Percentiles rank a stretch among this genome's conserved stretches.
Evolutionary conservation across 2,113 vertebrate species (phyloP).

Genomic region (Datnioides undecimradiatus): DNA sequence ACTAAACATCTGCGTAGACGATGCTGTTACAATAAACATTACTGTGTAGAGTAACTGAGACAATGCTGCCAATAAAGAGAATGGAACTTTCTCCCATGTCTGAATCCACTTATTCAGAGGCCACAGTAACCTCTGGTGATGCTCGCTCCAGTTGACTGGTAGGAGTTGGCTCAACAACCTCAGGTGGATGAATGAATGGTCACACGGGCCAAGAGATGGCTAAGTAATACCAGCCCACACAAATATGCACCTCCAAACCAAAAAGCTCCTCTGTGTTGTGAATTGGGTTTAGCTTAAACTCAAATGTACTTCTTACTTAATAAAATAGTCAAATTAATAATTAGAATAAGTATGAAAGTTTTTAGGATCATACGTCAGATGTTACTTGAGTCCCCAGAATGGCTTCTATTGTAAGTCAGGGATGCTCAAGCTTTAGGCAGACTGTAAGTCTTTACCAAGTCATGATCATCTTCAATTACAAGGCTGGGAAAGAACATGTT

Average conservation of each 20-base stretch:
- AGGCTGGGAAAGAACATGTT: slow-evolving; percentile 56
- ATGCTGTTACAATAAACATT: slow-evolving; percentile 25
- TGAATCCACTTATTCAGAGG: slow-evolving; percentile 40
- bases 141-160: slow-evolving; percentile 17
- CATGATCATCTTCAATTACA: slow-evolving; percentile 45
- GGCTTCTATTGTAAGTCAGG: slow-evolving; percentile 8
- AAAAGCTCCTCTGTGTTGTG: neutral
- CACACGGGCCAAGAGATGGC: slow-evolving; percentile 29
- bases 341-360: slow-evolving; percentile 1
- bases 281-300: neutral
- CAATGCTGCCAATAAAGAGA: slow-evolving; percentile 33
- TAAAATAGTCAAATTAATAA: neutral
- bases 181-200: slow-evolving; percentile 33
- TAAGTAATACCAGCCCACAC: slow-evolving; percentile 38
- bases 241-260: neutral
- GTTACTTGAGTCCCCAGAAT: slow-evolving; percentile 8
- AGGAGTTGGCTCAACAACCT: slow-evolving; percentile 49
- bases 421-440: slow-evolving; percentile 20
- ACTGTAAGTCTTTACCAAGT: slow-evolving; percentile 17
- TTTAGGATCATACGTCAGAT: neutral
- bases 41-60: slow-evolving; percentile 16
- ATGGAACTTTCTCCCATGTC: slow-evolving; percentile 33
- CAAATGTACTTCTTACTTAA: slow-evolving; percentile 2
- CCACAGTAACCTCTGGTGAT: slow-evolving; percentile 39
- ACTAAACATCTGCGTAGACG: slow-evolving; percentile 4